Base-by-base conservation (phyloP, 2,888 invertebrate species). In the Napeogenes inachia region DNA sequence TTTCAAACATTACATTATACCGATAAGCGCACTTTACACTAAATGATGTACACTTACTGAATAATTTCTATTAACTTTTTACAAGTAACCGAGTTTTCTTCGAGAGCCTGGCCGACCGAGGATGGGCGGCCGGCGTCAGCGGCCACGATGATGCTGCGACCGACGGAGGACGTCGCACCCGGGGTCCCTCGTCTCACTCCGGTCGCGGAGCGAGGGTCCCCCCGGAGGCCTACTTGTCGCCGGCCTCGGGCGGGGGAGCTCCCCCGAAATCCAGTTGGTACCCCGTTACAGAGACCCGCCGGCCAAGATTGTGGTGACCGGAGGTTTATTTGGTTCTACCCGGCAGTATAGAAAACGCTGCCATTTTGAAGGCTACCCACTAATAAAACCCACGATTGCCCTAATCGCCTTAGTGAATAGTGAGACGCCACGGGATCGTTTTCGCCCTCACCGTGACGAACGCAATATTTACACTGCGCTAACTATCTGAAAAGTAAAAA, bases 221-320 rank as follows among this genome's bases (percentile, higher is more conserved):
- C 8, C 13, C 21, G 4, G 21, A 47, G 21, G 53, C 58, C 81
- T 88, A 88, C 81, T 89, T 89, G 64, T 90, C 90, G 63, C 80
- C 69, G 56, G 83, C 69, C 60, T 89, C 90, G 54, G 73, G 72
- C 62, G 74, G 74, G 62, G 89, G 87, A 55, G 89, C 87, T 57
- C 91, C 89, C 57, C 91, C 89, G 80, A 93, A 94, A 82, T 94
- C 94, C 65, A 94, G 84, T 81, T 93, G 93, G 76, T 94, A 94
- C 66, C 93, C 35, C 35, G 35, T 35, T 35, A 35, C 35, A 6
- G 35, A 35, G 4, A 35, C 2, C 35, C 35, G 35, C 6, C 35
- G 6, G 35, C 35, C 35, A 35, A 35, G 35, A 35, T 35, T 35
- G 35, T 35, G 35, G 6, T 35, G 35, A 6, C 6, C 35, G 35